phyloP scores from a whole-genome alignment of 64 coral and sea anemone genomes.

The Catalaphyllia jardinei region DNA sequence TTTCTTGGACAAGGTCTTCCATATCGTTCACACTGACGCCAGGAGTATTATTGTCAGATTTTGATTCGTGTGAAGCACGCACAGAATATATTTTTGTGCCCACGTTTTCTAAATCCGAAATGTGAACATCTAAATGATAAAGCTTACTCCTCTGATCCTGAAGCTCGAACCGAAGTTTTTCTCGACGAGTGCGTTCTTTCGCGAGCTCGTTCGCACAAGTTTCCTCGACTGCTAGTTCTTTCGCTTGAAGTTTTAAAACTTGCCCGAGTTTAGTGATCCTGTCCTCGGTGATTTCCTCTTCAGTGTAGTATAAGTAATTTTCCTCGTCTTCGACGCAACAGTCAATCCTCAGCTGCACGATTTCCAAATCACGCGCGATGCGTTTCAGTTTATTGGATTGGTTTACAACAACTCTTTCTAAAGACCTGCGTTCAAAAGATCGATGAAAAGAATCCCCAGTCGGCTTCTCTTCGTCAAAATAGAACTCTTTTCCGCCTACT shows the following conservation, averaged over 20 bases:
- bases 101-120: conserved; percentile 64
- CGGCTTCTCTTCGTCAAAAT: conserved; percentile 3
- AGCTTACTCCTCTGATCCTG: conserved; percentile 48
- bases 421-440: conserved; percentile 48
- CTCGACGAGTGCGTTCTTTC: conserved; percentile 22
- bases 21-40: neutral
- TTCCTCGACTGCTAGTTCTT: conserved; percentile 55
- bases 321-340: conserved; percentile 54
- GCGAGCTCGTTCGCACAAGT: conserved; percentile 37
- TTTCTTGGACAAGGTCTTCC: conserved; percentile 47
- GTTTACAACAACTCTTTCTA: conserved; percentile 59
- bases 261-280: conserved; percentile 53
- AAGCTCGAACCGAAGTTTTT: conserved; percentile 35
- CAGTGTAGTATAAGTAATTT: conserved; percentile 43
- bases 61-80: conserved; percentile 32
- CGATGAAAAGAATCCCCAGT: conserved; percentile 17
- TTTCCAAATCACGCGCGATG: conserved; percentile 64
- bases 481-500: neutral
- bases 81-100: conserved; percentile 64
- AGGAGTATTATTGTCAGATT: conserved; percentile 9
- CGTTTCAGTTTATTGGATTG: conserved; percentile 48
- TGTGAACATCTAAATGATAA: conserved; percentile 51
- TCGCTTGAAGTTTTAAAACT: conserved; percentile 75
- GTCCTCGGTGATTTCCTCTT: conserved; percentile 83
- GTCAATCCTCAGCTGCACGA: conserved; percentile 38